These are phyloP conservation scores for Psilopsiagon aurifrons DNA, from an alignment of 2,113 vertebrate genomes.

Conservation along the genomic window DNA sequence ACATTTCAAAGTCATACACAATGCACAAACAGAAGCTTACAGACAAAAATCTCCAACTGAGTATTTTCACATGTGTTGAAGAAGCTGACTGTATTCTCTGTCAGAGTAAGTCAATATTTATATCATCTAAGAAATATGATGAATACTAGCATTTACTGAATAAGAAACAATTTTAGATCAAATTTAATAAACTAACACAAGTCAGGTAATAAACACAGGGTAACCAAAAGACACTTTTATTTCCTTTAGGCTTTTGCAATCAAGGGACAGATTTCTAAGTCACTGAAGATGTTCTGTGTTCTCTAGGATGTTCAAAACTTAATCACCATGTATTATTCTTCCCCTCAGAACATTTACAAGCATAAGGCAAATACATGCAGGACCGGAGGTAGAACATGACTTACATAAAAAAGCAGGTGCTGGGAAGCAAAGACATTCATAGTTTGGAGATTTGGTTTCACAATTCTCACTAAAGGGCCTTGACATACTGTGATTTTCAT, in stretches of 20 bases:
- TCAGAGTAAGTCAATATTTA: constrained; percentile 71
- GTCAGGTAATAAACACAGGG: constrained; percentile 43
- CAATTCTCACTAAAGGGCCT: neutral
- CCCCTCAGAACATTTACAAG: neutral
- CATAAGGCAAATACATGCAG: neutral
- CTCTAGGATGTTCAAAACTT: neutral
- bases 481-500: neutral
- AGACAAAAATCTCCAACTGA: constrained; percentile 32
- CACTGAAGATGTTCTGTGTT: neutral
- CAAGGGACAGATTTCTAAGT: neutral
- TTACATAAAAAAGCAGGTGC: neutral
- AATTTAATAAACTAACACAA: constrained; percentile 63
- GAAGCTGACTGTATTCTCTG: constrained; percentile 26
- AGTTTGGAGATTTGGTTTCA: neutral
- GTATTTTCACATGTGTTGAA: neutral
- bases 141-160: constrained; percentile 70
- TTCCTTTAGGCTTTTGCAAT: constrained; percentile 15
- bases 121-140: constrained; percentile 55
- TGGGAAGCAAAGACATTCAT: neutral
- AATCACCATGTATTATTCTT: neutral
- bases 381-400: neutral
- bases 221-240: constrained; percentile 47
- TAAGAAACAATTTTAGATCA: constrained; percentile 59
- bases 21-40: neutral
- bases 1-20: constrained; percentile 14